These are phyloP conservation scores for Ploceus nigricollis DNA, from an alignment of 2,113 vertebrate genomes.

Conservation along the genomic window DNA sequence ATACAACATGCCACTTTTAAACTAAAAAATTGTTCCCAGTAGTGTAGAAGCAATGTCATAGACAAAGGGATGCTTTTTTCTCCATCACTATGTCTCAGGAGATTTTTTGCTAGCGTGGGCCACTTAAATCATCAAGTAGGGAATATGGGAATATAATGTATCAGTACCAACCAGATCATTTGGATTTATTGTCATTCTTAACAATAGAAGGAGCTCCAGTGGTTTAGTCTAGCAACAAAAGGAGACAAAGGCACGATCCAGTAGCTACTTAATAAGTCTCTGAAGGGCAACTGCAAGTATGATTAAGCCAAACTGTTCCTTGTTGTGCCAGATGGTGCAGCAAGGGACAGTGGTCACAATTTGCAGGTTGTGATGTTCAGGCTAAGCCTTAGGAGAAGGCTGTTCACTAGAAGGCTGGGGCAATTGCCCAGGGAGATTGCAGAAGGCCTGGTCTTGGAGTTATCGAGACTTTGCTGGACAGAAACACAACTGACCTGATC, in stretches of 20 bases:
- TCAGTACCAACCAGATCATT: background rate
- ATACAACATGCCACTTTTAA: background rate
- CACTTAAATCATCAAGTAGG: background rate
- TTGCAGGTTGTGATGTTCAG: background rate
- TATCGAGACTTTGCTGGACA: background rate
- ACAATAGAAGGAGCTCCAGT: background rate
- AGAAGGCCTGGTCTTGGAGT: background rate
- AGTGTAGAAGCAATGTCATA: background rate
- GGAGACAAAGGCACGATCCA: background rate
- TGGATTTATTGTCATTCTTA: background rate
- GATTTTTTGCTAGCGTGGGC: background rate
- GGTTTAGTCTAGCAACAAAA: background rate
- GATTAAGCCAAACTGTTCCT: background rate
- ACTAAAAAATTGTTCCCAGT: background rate
- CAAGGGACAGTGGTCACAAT: background rate
- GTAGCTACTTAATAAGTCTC: background rate
- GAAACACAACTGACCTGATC: background rate
- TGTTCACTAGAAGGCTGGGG: background rate
- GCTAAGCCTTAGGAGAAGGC: background rate
- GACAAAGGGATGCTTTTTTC: background rate
- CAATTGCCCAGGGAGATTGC: background rate
- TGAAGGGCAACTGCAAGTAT: background rate
- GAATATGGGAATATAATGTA: background rate
- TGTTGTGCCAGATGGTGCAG: background rate
- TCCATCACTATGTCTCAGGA: background rate